Percentiles rank a stretch among this genome's conserved stretches.
Evolutionary conservation across 2,113 vertebrate genomes (phyloP).

Genomic region (Panthera tigris): DNA sequence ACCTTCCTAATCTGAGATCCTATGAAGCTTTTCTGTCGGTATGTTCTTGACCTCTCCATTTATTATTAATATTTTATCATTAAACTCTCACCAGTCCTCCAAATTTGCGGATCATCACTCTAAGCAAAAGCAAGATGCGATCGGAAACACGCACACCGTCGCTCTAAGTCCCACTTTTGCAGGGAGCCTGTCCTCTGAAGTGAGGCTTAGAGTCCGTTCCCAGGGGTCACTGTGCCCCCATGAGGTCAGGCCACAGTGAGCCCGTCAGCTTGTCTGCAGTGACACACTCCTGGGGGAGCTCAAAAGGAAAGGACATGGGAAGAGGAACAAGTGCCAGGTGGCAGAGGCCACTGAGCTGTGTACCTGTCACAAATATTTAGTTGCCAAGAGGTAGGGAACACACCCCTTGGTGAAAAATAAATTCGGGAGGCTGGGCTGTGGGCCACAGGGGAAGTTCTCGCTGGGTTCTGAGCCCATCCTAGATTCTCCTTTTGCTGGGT

Average conservation of each 20-base stretch:
- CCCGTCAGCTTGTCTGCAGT: accelerated
- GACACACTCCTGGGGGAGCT: background rate
- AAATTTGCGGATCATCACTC: background rate
- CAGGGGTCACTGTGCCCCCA: background rate
- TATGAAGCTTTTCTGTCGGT: background rate
- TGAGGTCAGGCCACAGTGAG: background rate
- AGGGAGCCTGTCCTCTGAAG: background rate
- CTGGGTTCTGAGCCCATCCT: background rate
- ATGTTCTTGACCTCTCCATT: background rate
- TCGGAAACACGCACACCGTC: accelerated
- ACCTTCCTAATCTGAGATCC: background rate
- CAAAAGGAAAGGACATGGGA: background rate
- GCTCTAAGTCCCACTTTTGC: background rate
- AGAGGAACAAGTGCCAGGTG: background rate
- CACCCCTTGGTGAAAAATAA: background rate
- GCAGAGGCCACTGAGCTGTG: background rate
- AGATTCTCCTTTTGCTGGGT: background rate
- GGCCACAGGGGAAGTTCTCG: background rate
- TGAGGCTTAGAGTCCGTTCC: background rate
- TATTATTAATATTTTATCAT: background rate
- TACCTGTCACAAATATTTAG: constrained; percentile 25
- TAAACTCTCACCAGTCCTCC: background rate
- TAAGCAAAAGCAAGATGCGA: background rate
- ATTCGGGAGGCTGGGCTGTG: background rate
- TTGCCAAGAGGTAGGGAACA: background rate